These are phyloP conservation scores for Aproaerema taeniolella DNA, from an alignment of 2,888 invertebrate genomes.

Conservation along the genomic window DNA sequence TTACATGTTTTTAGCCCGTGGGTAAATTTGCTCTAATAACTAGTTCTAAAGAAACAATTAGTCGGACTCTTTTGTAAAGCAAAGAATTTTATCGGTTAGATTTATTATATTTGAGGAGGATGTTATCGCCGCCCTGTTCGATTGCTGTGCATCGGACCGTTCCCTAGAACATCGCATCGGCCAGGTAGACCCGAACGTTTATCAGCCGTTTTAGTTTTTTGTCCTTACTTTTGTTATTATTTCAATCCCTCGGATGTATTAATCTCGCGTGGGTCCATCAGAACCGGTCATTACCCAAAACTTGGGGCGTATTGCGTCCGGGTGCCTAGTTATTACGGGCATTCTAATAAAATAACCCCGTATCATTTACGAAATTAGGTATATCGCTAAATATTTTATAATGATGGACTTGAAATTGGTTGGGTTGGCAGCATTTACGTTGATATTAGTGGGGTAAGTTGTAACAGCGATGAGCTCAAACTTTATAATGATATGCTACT, in stretches of 20 bases:
- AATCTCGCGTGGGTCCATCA: constrained; percentile 66
- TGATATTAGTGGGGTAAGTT: constrained; percentile 42
- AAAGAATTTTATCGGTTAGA: constrained; percentile 65
- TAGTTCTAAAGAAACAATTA: constrained; percentile 65
- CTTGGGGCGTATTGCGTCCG: constrained; percentile 70
- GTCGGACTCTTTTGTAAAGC: constrained; percentile 55
- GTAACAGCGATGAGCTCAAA: constrained; percentile 31
- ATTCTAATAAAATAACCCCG: constrained; percentile 70
- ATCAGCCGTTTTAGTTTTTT: constrained; percentile 71
- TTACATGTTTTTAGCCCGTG: constrained; percentile 28
- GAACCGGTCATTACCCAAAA: constrained; percentile 72
- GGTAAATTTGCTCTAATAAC: constrained; percentile 57
- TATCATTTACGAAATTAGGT: constrained; percentile 73
- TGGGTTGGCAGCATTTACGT: constrained; percentile 53
- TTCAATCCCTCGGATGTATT: constrained; percentile 69
- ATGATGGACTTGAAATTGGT: constrained; percentile 57
- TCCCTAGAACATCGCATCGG: constrained; percentile 34
- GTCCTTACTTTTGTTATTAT: constrained; percentile 66
- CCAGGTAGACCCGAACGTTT: constrained; percentile 67
- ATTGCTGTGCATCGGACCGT: constrained; percentile 41
- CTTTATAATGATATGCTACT: constrained; percentile 43
- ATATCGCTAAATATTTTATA: constrained; percentile 77
- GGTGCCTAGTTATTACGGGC: constrained; percentile 71
- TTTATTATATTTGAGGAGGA: constrained; percentile 71
- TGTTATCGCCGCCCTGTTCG: constrained; percentile 62